Percentiles rank a stretch among this genome's conserved stretches.
These are phyloP conservation scores for Archocentrus centrarchus DNA, from an alignment of 2,113 vertebrate species.

Conservation along the genomic window DNA sequence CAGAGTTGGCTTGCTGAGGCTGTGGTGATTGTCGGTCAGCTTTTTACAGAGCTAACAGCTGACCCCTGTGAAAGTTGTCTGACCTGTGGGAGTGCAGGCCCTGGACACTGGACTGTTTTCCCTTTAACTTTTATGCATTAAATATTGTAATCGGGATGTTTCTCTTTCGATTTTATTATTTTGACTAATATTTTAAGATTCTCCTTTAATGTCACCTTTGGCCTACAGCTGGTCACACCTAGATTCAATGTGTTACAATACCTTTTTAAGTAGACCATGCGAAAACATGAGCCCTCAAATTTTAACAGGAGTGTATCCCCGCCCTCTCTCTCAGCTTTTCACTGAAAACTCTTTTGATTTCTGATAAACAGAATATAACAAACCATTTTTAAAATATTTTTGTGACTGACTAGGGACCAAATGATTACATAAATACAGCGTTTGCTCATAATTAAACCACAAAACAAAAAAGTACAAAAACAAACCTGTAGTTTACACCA, in stretches of 20 bases:
- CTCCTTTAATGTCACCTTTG: background rate
- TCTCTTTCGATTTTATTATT: background rate
- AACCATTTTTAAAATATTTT: background rate
- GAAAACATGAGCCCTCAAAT: background rate
- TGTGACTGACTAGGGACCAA: no score
- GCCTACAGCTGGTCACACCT: background rate
- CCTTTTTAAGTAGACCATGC: background rate
- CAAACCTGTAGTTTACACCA: background rate
- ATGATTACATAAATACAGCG: background rate
- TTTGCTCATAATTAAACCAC: background rate
- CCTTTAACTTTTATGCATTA: background rate
- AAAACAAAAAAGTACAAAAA: background rate
- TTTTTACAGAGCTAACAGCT: background rate
- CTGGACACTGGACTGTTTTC: background rate
- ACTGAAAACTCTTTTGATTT: background rate
- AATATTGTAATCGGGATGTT: background rate
- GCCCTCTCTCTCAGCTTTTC: background rate
- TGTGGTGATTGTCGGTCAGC: background rate
- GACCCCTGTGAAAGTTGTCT: background rate
- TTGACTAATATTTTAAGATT: background rate
- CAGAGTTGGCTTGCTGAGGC: background rate
- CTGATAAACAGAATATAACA: background rate
- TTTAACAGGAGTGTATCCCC: no score
- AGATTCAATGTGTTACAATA: background rate
- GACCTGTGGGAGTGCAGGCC: background rate